Base-by-base conservation (phyloP, 2,113 vertebrate species). In the Eubucco bourcierii region DNA sequence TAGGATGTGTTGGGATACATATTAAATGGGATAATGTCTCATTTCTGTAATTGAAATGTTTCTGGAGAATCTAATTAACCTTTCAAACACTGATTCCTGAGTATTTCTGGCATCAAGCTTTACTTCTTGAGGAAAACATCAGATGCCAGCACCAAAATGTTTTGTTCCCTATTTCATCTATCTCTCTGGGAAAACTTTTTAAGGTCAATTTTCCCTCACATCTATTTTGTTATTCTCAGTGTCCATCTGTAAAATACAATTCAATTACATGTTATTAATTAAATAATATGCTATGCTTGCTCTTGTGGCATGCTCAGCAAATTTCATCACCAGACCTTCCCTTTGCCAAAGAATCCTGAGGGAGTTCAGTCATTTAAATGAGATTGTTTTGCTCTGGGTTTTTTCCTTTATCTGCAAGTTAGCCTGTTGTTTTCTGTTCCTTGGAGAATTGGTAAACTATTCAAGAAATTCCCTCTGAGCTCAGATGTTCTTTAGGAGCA, bases 41-140 rank as follows among this genome's bases (percentile, higher is more conserved):
- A 55, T 90, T 79, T 41, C 52, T 67, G 76, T 88, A 91, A 93
- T 88, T 90, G 76, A 87, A 91, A 91, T 3, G 7, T 52, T 91
- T 74, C 50, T 70, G 72, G 85, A 71, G 76, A 91, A 91, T 91
- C 82, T 90, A 88, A 95, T 95, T 96, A 95, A 96, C 94, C 93
- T 96, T 96, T 95, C 76, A 88, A 90, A 94, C 0, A 1, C 63
- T 76, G 89, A 87, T 92, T 95, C 89, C 29, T 0, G 0, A 90
- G 65, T 85, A 87, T 90, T 91, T 93, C 90, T 96, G 95, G 87
- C 82, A 86, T 85, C 52, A 41, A 91, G 61, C 46, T 77, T 27
- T 74, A 6, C 50, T 92, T 93, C 82, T 77, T 83, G 33, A 88
- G 76, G 53, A 85, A 95, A 95, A 93, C 52, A 93, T 87, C 90